A percentile compares a stretch with the other conserved stretches of the same genome.
Evolutionary conservation across 1,140 invertebrate species (phyloP).

Genomic region (Aricia agestis): DNA sequence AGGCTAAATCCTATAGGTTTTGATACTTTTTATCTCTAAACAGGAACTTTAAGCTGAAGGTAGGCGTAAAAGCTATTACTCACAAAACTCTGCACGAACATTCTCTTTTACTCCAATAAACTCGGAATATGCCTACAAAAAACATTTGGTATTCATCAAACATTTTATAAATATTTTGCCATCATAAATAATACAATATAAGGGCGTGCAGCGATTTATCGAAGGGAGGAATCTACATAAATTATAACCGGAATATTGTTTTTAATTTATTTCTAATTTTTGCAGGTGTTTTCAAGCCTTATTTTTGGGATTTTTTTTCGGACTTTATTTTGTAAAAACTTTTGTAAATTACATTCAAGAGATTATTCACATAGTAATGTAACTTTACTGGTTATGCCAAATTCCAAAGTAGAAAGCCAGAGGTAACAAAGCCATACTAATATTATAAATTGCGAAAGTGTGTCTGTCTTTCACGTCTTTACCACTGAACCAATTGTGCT

Average conservation of each 20-base stretch:
- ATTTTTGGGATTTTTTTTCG: no score
- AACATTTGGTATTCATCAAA: slow-evolving; percentile 1
- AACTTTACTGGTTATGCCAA: no score
- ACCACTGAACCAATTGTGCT: no score
- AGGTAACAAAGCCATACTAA: no score
- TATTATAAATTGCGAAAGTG: no score
- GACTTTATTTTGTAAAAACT: no score
- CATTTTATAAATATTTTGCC: slow-evolving; percentile 10
- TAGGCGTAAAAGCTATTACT: neutral
- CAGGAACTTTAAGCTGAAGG: neutral
- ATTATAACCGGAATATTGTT: slow-evolving; percentile 1
- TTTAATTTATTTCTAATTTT: neutral
- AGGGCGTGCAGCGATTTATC: slow-evolving; percentile 1
- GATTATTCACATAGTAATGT: no score
- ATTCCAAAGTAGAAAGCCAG: no score
- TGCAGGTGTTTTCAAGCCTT: neutral
- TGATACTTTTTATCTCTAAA: neutral
- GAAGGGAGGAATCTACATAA: neutral
- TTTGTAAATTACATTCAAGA: no score
- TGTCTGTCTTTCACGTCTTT: no score
- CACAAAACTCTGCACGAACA: neutral
- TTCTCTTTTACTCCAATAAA: neutral
- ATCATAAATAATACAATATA: slow-evolving; percentile 12
- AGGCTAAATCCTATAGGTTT: no score
- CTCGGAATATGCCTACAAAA: neutral